A percentile compares a stretch with the other conserved stretches of the same genome.
Evolutionary conservation across 2,797 vertebrate genomes (phyloP).

Genomic region (Sphenopsis melanotis): DNA sequence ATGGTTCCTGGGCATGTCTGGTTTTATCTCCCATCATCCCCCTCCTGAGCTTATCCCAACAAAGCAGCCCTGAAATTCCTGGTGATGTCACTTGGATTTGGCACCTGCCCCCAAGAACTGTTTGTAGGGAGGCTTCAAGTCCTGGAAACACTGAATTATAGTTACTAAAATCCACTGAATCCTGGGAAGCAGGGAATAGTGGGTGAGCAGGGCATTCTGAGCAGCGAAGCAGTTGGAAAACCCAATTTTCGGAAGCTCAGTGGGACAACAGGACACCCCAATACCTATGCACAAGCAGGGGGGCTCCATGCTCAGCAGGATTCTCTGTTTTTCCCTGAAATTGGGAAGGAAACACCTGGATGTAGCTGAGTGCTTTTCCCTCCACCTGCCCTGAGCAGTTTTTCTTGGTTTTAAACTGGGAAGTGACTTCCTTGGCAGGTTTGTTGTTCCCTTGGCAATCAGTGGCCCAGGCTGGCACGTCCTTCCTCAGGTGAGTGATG

Average conservation of each 20-base stretch:
- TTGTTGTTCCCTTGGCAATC: constrained; percentile 14
- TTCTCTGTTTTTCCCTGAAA: background rate
- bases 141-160: background rate
- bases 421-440: background rate
- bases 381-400: background rate
- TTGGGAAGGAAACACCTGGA: background rate
- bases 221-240: background rate
- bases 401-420: background rate
- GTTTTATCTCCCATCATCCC: background rate
- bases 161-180: constrained; percentile 46
- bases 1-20: background rate
- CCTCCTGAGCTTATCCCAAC: background rate
- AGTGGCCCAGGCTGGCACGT: background rate
- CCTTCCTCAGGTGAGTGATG: background rate
- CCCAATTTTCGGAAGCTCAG: background rate
- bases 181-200: background rate
- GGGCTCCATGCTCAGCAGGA: background rate
- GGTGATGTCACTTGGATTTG: background rate
- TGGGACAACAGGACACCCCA: background rate
- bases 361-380: background rate
- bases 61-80: background rate
- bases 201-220: background rate
- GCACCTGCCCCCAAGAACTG: background rate
- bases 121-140: background rate
- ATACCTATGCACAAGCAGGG: background rate